A percentile compares a stretch with the other conserved stretches of the same genome.
Conservation (phyloP, 2,113 vertebrate species). For the Siphamia tubifer region DNA sequence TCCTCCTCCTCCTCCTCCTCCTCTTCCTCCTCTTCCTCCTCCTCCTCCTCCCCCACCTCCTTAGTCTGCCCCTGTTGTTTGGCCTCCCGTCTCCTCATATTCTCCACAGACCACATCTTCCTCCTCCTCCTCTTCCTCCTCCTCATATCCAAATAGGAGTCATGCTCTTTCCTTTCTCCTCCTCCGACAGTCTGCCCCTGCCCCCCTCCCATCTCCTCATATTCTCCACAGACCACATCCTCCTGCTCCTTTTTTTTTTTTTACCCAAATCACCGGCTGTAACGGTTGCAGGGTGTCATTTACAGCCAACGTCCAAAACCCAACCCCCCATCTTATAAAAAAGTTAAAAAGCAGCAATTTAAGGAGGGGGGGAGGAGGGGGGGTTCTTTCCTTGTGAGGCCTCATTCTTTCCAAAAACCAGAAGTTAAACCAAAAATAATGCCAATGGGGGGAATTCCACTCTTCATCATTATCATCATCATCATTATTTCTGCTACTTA, state of each 20-base stretch:
- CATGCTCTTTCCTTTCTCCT: slow-evolving; percentile 4
- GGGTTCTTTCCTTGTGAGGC: background rate
- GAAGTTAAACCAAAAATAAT: background rate
- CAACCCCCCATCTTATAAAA: background rate
- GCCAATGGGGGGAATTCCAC: slow-evolving; percentile 16
- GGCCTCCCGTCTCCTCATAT: background rate
- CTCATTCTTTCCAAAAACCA: slow-evolving; percentile 22
- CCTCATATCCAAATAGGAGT: slow-evolving; percentile 45
- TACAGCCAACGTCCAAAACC: background rate
- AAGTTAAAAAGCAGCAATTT: background rate
- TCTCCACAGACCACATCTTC: background rate
- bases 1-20: background rate
- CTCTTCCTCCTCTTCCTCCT: background rate
- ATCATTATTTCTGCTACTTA: background rate
- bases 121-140: background rate
- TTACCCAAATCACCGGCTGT: background rate
- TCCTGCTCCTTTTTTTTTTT: background rate
- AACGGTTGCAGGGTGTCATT: slow-evolving; percentile 10
- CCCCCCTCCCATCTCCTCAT: background rate
- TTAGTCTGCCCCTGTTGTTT: background rate
- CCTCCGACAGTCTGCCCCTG: background rate
- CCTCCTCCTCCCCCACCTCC: background rate
- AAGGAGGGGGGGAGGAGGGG: background rate
- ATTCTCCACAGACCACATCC: background rate
- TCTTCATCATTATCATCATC: background rate